A percentile compares a stretch with the other conserved stretches of the same genome.
Conservation (phyloP, 1,140 invertebrate genomes). For the Drosophila baimaii region DNA sequence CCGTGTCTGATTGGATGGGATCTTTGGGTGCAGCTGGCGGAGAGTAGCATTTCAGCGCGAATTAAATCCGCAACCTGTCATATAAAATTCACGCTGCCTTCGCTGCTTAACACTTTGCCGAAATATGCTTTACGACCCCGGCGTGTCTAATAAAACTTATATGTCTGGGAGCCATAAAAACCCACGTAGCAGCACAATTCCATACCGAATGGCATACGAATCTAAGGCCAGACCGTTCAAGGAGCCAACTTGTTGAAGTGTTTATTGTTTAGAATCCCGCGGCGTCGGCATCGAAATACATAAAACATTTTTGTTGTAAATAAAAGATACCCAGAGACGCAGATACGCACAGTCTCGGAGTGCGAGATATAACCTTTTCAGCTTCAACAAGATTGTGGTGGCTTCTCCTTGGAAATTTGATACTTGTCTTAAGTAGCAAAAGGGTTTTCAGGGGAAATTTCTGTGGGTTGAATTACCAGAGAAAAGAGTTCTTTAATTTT, state of each 20-base stretch:
- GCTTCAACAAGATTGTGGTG: background rate
- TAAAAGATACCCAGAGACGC: conserved; percentile 27
- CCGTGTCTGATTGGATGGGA: conserved; percentile 23
- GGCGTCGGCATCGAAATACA: conserved; percentile 49
- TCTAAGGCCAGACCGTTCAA: conserved; percentile 17
- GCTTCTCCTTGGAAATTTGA: background rate
- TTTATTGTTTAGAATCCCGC: conserved; percentile 59
- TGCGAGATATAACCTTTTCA: conserved; percentile 16
- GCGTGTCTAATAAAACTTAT: conserved; percentile 66
- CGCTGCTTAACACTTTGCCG: conserved; percentile 48
- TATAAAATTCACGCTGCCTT: conserved; percentile 33
- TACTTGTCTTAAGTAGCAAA: conserved; percentile 1
- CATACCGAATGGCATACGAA: conserved; percentile 27
- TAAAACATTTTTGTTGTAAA: conserved; percentile 51
- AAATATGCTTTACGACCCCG: conserved; percentile 57
- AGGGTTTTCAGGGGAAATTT: background rate
- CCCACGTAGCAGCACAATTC: conserved; percentile 21
- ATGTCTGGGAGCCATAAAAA: conserved; percentile 55
- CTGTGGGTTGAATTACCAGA: background rate
- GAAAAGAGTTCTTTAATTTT: background rate
- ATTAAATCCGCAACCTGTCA: conserved; percentile 26
- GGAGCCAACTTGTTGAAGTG: conserved; percentile 70
- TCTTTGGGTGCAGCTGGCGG: background rate
- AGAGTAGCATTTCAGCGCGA: conserved; percentile 3
- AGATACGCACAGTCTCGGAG: conserved; percentile 4